Conservation (phyloP, 1,140 invertebrate species). For the Papilio aristodemus region DNA sequence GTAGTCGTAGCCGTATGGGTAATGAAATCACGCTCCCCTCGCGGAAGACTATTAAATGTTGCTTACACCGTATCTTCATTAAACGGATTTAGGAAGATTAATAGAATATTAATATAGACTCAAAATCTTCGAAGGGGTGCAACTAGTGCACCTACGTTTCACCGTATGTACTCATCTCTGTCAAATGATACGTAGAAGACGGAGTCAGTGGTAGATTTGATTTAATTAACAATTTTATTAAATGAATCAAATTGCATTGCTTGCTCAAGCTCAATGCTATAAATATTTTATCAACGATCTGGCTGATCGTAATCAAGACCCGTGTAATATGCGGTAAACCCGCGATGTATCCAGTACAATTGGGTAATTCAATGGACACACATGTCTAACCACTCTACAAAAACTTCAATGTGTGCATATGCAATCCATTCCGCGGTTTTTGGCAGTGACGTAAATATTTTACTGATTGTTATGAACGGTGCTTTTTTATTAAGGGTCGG, state of each 20-base stretch:
- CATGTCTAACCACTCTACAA: not conserved
- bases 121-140: not conserved
- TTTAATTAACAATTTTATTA: no score
- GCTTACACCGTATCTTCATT: constrained; percentile 10
- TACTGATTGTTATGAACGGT: not conserved
- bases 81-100: constrained; percentile 3
- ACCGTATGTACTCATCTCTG: no score
- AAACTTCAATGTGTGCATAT: not conserved
- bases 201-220: no score
- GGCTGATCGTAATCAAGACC: constrained; percentile 25
- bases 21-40: not conserved
- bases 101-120: not conserved
- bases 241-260: not conserved
- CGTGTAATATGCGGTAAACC: constrained; percentile 27
- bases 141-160: no score
- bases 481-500: not conserved
- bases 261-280: not conserved
- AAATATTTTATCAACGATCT: constrained; percentile 20
- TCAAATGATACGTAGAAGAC: no score
- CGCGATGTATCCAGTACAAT: constrained; percentile 20
- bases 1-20: not conserved
- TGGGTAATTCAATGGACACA: constrained; percentile 19
- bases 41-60: constrained; percentile 1
- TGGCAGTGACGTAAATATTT: constrained; percentile 11
- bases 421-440: constrained; percentile 7